Percentiles rank a stretch among this genome's conserved stretches.
Conservation (phyloP, 2,888 invertebrate genomes). For the Sphaerophoria rueppellii region DNA sequence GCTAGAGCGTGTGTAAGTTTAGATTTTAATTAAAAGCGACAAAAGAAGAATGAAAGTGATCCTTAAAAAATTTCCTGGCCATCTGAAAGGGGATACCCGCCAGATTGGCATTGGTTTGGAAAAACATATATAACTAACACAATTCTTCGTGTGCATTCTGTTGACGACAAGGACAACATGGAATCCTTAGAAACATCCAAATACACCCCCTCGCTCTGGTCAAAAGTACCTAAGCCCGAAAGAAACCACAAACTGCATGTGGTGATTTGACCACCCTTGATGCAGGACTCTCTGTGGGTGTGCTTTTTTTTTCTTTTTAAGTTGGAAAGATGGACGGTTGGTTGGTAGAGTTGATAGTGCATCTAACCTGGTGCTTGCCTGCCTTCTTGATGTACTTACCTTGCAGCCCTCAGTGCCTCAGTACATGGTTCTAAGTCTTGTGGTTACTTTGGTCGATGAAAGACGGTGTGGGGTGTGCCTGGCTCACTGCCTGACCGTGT, state of each 20-base stretch:
- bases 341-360: slow-evolving; percentile 44
- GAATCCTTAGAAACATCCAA: neutral
- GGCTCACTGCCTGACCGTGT: slow-evolving; percentile 22
- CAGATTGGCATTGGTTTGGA: neutral
- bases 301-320: slow-evolving; percentile 1
- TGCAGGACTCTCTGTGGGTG: slow-evolving; percentile 22
- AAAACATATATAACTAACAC: slow-evolving; percentile 22
- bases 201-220: too few relatives aligned
- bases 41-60: slow-evolving; percentile 71
- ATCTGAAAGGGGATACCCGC: neutral
- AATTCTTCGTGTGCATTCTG: slow-evolving; percentile 42
- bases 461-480: slow-evolving; percentile 26
- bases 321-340: slow-evolving; percentile 41
- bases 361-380: slow-evolving; percentile 15
- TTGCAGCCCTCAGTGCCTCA: slow-evolving; percentile 6
- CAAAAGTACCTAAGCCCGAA: neutral
- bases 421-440: slow-evolving; percentile 13
- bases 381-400: too few relatives aligned
- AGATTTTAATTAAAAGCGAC: slow-evolving; percentile 72
- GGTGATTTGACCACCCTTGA: slow-evolving; percentile 43
- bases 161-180: slow-evolving; percentile 42
- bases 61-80: slow-evolving; percentile 53
- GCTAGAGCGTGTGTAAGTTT: slow-evolving; percentile 65
- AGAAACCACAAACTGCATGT: slow-evolving; percentile 69
- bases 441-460: slow-evolving; percentile 26